Conservation (phyloP, 2,797 vertebrate species). For the Microctenopoma stevenorrisi region DNA sequence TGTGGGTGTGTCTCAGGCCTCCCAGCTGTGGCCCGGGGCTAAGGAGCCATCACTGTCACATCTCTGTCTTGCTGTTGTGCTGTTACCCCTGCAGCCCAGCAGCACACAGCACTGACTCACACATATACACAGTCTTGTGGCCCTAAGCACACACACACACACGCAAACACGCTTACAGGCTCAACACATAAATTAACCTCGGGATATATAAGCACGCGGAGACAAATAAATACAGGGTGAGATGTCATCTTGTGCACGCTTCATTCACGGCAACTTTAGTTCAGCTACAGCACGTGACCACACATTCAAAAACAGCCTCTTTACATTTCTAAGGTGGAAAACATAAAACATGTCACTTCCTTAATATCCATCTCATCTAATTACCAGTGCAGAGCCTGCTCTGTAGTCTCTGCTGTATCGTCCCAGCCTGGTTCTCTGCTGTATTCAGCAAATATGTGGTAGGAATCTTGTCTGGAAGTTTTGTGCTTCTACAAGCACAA, state of each 20-base stretch:
- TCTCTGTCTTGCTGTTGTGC: conserved; percentile 71
- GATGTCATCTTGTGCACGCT: conserved; percentile 46
- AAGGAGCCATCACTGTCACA: conserved; percentile 84
- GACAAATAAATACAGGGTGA: conserved; percentile 56
- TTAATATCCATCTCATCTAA: conserved; percentile 65
- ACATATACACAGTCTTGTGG: conserved; percentile 43
- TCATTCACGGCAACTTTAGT: conserved; percentile 23
- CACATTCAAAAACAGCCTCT: conserved; percentile 30
- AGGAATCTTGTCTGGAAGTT: conserved; percentile 52
- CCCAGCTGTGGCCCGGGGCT: conserved; percentile 80
- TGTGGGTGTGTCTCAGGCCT: conserved; percentile 80
- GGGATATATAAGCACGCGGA: conserved; percentile 55
- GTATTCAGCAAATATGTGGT: conserved; percentile 73
- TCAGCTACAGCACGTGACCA: conserved; percentile 21
- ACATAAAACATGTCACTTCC: conserved; percentile 55
- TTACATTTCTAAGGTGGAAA: conserved; percentile 46
- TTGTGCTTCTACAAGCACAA: conserved; percentile 63
- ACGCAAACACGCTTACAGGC: conserved; percentile 34
- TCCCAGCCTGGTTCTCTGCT: conserved; percentile 53
- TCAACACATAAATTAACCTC: conserved; percentile 49
- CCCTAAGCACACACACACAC: conserved; percentile 23
- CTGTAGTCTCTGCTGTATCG: conserved; percentile 40
- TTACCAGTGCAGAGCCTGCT: conserved; percentile 50
- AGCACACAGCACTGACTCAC: conserved; percentile 62
- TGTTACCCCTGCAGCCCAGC: conserved; percentile 61